Base-by-base conservation (phyloP, 2,113 vertebrate genomes). In the Pantherophis guttatus region DNA sequence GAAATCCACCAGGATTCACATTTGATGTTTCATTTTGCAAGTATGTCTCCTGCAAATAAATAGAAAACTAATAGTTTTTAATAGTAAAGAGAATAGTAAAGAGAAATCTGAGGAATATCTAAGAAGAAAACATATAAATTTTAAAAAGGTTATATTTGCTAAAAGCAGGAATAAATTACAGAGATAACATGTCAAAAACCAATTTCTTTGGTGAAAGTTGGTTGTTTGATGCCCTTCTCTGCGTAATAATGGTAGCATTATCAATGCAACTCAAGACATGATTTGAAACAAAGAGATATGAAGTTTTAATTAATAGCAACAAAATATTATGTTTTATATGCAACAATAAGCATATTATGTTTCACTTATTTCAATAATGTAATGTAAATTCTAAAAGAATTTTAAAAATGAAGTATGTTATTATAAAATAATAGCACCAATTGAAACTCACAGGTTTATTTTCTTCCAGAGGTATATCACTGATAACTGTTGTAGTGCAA, bases 121-220 rank as follows among this genome's bases (percentile, higher is more conserved):
- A 4, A 3, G 1, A 48, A 33, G 39, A 44, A 70, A 88, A 92
- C 87, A 21, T 9, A 0, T 93, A 92, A 5, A 52, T 2, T 39
- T 10, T 8, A 9, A 92, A 94, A 53, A 0, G 19, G 0, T 91
- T 93, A 24, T 17, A 2, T 87, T 91, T 94, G 1, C 89, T 93
- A 86, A 26, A 94, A 89, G 93, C 91, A 89, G 33, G 86, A 94
- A 85, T 85, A 95, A 94, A 94, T 24, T 6, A n/a, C 88, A 88
- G 33, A 55, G 0, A 17, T 29, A 87, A 50, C 92, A 58, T 0
- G 1, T 81, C 1, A 39, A 19, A 93, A 53, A 54, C 24, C 17
- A 13, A 39, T 92, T 10, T 24, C 3, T 85, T 15, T 93, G 39
- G 39, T 70, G 29, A 70, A 70, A n/a, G 26, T 92, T 86, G 55